phyloP scores from a whole-genome alignment of 2,888 invertebrate species.

The Pogonocherus hispidulus region DNA sequence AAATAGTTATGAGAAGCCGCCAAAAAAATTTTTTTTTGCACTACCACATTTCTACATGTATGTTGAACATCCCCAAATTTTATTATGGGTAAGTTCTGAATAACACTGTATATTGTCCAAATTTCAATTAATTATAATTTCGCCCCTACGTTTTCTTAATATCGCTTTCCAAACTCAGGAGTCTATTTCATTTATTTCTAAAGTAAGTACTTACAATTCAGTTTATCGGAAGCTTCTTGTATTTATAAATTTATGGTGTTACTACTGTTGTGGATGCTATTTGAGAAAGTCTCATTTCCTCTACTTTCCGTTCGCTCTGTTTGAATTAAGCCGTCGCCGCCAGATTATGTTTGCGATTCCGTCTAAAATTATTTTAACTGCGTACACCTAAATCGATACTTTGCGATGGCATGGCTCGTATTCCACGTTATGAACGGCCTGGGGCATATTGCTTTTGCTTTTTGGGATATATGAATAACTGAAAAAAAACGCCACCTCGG shows the following conservation, averaged over 20 bases:
- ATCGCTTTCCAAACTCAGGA: too few relatives aligned
- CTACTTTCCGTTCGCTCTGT: constrained; percentile 29
- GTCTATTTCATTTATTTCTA: too few relatives aligned
- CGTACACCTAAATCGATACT: constrained; percentile 33
- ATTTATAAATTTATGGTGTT: constrained; percentile 15
- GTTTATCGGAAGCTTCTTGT: too few relatives aligned
- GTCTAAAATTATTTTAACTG: constrained; percentile 26
- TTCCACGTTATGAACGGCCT: constrained; percentile 42
- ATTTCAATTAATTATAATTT: too few relatives aligned
- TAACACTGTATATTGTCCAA: too few relatives aligned
- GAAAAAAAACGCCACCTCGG: constrained; percentile 43
- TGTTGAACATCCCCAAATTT: too few relatives aligned
- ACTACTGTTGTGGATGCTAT: constrained; percentile 33
- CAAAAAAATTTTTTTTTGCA: too few relatives aligned
- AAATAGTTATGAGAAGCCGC: too few relatives aligned
- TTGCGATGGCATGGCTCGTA: constrained; percentile 33
- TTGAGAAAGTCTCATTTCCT: constrained; percentile 42
- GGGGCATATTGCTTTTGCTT: constrained; percentile 42
- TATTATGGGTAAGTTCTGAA: too few relatives aligned
- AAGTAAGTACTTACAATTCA: too few relatives aligned
- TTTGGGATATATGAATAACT: constrained; percentile 38
- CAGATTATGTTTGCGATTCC: constrained; percentile 27
- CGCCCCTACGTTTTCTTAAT: too few relatives aligned
- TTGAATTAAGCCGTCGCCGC: constrained; percentile 13
- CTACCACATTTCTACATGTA: too few relatives aligned